A percentile compares a stretch with the other conserved stretches of the same genome.
phyloP scores from a whole-genome alignment of 2,797 vertebrate species.

The Spea hammondii region DNA sequence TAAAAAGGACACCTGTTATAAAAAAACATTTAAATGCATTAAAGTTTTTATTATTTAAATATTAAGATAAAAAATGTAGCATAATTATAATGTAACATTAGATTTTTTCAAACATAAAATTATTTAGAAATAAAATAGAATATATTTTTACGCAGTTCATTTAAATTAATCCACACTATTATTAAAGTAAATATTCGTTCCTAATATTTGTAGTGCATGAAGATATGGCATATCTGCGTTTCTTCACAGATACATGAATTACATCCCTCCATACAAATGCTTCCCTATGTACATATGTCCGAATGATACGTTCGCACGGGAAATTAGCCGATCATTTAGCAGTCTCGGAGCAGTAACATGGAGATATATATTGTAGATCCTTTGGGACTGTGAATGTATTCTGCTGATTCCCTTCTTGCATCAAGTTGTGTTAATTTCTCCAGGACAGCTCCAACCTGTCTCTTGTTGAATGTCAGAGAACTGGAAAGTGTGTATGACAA shows the following conservation, averaged over 20 bases:
- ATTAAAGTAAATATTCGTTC: too few relatives aligned
- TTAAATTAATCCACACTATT: too few relatives aligned
- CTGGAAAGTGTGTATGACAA: slow-evolving; percentile 72
- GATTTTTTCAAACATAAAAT: too few relatives aligned
- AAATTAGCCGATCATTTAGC: background rate
- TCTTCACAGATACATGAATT: background rate
- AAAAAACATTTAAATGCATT: too few relatives aligned
- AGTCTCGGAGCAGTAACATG: slow-evolving; percentile 33
- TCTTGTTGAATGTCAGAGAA: slow-evolving; percentile 71
- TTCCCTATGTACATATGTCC: background rate
- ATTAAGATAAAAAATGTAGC: too few relatives aligned
- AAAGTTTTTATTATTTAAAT: too few relatives aligned
- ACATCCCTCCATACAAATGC: background rate
- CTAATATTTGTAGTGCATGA: too few relatives aligned
- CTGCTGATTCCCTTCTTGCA: slow-evolving; percentile 53
- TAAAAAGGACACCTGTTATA: too few relatives aligned
- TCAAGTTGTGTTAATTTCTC: slow-evolving; percentile 59
- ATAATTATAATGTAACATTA: too few relatives aligned
- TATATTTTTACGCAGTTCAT: too few relatives aligned
- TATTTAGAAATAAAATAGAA: too few relatives aligned
- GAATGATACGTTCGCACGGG: slow-evolving; percentile 25
- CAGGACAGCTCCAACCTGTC: slow-evolving; percentile 63
- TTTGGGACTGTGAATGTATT: slow-evolving; percentile 51
- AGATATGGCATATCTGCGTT: background rate
- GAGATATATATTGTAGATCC: slow-evolving; percentile 48